A percentile compares a stretch with the other conserved stretches of the same genome.
Conservation (phyloP, 2,888 invertebrate genomes). For the Ligdia adustata region DNA sequence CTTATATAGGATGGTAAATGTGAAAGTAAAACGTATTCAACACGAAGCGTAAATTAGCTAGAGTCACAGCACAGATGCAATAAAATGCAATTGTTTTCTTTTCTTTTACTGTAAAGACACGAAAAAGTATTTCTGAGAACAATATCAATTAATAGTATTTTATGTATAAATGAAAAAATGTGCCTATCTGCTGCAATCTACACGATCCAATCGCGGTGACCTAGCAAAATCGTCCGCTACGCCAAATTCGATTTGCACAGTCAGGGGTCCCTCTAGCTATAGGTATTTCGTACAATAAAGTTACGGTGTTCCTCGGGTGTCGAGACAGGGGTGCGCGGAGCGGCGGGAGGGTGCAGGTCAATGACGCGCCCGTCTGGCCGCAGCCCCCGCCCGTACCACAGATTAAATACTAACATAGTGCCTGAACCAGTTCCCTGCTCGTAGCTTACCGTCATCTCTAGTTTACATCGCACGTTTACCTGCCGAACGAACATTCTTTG, state of each 20-base stretch:
- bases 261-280: too few species aligned
- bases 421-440: constrained; percentile 46
- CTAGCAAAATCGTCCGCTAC: constrained; percentile 56
- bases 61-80: too few species aligned
- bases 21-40: too few species aligned
- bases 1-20: too few species aligned
- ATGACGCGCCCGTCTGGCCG: constrained; percentile 78
- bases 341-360: constrained; percentile 64
- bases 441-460: constrained; percentile 73
- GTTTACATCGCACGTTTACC: constrained; percentile 69
- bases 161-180: too few species aligned
- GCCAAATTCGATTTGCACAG: constrained; percentile 74
- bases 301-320: constrained; percentile 71
- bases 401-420: not conserved
- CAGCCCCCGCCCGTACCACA: constrained; percentile 42
- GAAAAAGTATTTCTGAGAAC: too few species aligned
- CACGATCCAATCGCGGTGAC: constrained; percentile 28
- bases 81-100: too few species aligned
- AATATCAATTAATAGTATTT: too few species aligned
- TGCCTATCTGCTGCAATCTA: too few species aligned
- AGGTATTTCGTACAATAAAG: constrained; percentile 60
- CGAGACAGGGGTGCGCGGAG: constrained; percentile 54
- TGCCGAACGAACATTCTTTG: constrained; percentile 66
- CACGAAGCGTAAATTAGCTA: too few species aligned
- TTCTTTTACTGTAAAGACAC: too few species aligned